A percentile compares a stretch with the other conserved stretches of the same genome.
Conservation (phyloP, 2,888 invertebrate species). For the Rhingia campestris region DNA sequence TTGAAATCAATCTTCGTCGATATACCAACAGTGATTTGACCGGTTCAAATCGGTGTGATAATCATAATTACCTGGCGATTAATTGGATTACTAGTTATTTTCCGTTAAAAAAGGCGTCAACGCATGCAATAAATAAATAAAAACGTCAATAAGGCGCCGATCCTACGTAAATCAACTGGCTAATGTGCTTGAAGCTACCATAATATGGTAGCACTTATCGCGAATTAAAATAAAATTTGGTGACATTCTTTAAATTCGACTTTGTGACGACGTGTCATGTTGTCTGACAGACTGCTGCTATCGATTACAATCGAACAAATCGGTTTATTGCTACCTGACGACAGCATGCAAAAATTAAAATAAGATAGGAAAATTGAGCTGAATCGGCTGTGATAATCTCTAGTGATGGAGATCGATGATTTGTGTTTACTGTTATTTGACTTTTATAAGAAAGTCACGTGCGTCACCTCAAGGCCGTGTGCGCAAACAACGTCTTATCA, state of each 20-base stretch:
- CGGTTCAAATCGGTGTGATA: conserved; percentile 11
- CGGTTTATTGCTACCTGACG: too few species aligned
- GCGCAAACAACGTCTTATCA: conserved; percentile 33
- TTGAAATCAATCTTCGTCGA: conserved; percentile 7
- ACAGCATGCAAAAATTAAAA: neutral
- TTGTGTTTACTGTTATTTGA: neutral
- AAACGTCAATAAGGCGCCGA: conserved; percentile 28
- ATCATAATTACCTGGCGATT: conserved; percentile 29
- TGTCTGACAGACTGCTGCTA: neutral
- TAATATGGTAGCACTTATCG: neutral
- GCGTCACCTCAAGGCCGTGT: conserved; percentile 22
- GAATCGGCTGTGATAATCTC: conserved; percentile 23
- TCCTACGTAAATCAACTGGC: conserved; percentile 13
- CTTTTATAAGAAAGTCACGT: conserved; percentile 19
- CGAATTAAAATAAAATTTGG: neutral
- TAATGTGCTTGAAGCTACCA: neutral
- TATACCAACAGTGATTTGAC: conserved; percentile 3
- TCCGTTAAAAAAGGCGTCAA: conserved; percentile 13
- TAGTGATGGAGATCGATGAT: conserved; percentile 10
- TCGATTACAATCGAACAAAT: neutral
- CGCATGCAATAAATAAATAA: neutral
- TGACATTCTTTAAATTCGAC: neutral
- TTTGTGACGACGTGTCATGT: neutral
- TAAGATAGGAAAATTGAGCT: neutral
- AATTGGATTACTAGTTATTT: neutral